phyloP scores from a whole-genome alignment of 2,113 vertebrate genomes.

The Chunga burmeisteri region DNA sequence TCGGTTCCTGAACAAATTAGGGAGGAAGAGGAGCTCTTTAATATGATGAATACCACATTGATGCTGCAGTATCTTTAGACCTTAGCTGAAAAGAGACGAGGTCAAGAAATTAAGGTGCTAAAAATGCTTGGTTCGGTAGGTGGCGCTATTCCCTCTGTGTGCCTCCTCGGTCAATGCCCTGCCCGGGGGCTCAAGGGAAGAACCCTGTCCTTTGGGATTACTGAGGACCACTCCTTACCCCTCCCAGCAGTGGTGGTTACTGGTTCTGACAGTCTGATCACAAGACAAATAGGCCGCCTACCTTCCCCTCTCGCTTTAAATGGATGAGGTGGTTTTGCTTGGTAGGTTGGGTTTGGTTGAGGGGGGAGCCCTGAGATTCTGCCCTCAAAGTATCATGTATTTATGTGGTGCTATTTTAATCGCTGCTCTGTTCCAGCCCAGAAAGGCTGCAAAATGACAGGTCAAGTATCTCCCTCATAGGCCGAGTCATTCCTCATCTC shows the following conservation, averaged over 20 bases:
- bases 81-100: neutral
- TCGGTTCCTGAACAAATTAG: neutral
- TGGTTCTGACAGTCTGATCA: neutral
- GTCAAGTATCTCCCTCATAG: neutral
- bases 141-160: slow-evolving; percentile 59
- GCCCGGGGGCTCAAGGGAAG: neutral
- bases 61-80: neutral
- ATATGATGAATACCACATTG: neutral
- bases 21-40: neutral
- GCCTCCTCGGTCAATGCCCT: neutral
- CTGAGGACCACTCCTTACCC: neutral
- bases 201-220: neutral
- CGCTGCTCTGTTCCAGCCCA: neutral
- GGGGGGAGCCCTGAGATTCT: neutral
- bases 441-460: neutral
- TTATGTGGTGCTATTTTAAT: neutral
- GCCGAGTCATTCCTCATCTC: neutral
- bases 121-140: slow-evolving; percentile 44
- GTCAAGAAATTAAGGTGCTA: neutral
- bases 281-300: neutral
- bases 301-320: neutral
- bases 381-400: neutral
- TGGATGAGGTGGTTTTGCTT: neutral
- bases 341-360: neutral
- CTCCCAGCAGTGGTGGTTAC: neutral